A percentile compares a stretch with the other conserved stretches of the same genome.
Conservation (phyloP, 2,797 vertebrate species). For the Rhincodon typus region DNA sequence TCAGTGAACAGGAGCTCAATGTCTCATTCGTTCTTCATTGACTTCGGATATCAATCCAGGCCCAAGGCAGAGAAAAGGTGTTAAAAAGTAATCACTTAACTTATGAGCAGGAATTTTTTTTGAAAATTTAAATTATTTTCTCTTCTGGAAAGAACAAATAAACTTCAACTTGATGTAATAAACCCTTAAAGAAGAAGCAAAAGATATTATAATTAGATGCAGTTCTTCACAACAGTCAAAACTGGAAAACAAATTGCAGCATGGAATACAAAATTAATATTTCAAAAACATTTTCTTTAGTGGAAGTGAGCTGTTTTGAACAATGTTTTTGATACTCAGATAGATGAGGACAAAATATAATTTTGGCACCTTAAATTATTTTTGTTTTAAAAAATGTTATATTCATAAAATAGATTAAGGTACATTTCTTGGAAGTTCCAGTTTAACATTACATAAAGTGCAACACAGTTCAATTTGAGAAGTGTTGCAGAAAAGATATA, state of each 20-base stretch:
- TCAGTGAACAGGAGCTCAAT: slow-evolving; percentile 14
- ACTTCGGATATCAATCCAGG: neutral
- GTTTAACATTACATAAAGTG: no score
- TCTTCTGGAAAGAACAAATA: neutral
- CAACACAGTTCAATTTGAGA: no score
- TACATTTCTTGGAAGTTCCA: no score
- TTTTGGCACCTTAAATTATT: neutral
- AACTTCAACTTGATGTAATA: neutral
- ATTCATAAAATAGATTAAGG: no score
- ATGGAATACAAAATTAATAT: neutral
- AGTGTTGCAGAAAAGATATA: no score
- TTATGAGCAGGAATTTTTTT: neutral
- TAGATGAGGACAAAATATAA: neutral
- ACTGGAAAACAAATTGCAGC: neutral
- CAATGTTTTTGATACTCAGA: neutral
- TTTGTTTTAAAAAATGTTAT: no score
- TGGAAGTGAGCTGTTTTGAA: neutral
- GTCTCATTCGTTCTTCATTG: neutral
- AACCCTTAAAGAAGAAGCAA: neutral
- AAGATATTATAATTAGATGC: neutral
- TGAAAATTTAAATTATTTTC: neutral
- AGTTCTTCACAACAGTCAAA: neutral
- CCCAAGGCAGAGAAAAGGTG: neutral
- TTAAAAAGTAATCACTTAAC: neutral
- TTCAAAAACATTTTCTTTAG: neutral